Evolutionary conservation across 2,113 vertebrate genomes (phyloP), one percentile per base, ranked within the genome.

Genomic region (Crotophaga sulcirostris): DNA sequence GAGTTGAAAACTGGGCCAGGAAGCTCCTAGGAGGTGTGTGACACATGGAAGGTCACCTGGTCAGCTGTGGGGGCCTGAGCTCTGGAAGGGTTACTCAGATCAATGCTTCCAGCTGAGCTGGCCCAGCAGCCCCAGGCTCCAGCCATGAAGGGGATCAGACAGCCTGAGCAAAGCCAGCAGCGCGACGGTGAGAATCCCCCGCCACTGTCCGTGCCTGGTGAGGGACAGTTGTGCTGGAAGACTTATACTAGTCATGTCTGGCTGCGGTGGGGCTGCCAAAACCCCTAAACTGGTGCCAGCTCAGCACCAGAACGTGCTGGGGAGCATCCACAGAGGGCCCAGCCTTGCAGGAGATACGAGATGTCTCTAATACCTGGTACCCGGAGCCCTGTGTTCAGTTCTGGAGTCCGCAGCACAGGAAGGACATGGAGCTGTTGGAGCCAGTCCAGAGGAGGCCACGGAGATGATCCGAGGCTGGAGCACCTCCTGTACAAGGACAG

Each of bases 221-320:
- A n/a, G 31, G 44, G 52, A 10, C 1, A 0, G 16, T 29, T 7
- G 18, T 11, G 19, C 28, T 0, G 0, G 55, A 28, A 69, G 74
- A 38, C 9, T 47, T 31, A 7, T 4, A 1, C 2, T 0, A 0
- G 4, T 55, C 6, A 0, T n/a, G 10, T 33, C 33, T 1, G 0
- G 21, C n/a, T 44, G 52, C 1, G 3, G 34, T 40, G 54, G 51
- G 17, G 23, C 54, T 73, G 81, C 72, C 62, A 86, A 67, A 83
- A 60, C 51, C 33, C 44, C 25, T 31, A 12, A 33, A 49, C 33
- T 12, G 68, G 13, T 60, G 26, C 34, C 67, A 59, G 58, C 55
- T 66, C 52, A 42, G 70, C 28, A 11, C 26, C 52, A 33, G 47
- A 25, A 34, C 47, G 28, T 0, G 0, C 29, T 26, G 29, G 16